Evolutionary conservation across 2,797 vertebrate genomes (phyloP).

Genomic region (Brachyrhaphis roseni): DNA sequence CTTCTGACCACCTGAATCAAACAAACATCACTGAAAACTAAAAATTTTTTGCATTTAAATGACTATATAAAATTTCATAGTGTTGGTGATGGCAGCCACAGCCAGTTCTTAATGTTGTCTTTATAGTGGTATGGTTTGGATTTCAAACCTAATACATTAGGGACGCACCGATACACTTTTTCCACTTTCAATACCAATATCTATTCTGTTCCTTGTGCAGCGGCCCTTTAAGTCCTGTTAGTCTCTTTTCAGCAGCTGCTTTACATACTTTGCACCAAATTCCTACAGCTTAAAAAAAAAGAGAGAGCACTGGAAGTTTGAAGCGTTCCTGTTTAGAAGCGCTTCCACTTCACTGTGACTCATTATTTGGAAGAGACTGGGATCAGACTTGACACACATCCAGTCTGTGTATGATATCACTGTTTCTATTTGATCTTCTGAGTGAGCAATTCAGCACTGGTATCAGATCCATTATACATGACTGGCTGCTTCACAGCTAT

Average conservation of each 20-base stretch:
- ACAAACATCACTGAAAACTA: not conserved
- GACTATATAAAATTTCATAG: not conserved
- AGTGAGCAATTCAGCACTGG: not conserved
- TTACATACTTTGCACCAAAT: not conserved
- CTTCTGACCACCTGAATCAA: not conserved
- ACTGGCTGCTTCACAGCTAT: not conserved
- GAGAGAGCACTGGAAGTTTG: not conserved
- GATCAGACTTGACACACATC: constrained; percentile 5
- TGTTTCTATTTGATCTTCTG: constrained; percentile 14
- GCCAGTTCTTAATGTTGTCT: not conserved
- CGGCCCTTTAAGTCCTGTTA: constrained; percentile 1
- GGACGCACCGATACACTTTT: too few relatives aligned
- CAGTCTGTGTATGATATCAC: constrained; percentile 1
- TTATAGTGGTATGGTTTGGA: not conserved
- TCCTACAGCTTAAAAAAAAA: not conserved
- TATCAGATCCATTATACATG: not conserved
- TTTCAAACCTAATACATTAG: not conserved
- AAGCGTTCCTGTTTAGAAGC: not conserved
- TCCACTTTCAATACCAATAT: too few relatives aligned
- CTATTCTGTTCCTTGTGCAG: constrained; percentile 4
- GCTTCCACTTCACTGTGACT: not conserved
- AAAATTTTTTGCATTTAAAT: not conserved
- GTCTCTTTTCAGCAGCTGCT: not conserved
- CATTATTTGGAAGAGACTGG: not conserved
- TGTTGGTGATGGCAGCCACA: not conserved